Evolutionary conservation across 2,888 invertebrate species (phyloP).

Genomic region (Megastigmus dorsalis): DNA sequence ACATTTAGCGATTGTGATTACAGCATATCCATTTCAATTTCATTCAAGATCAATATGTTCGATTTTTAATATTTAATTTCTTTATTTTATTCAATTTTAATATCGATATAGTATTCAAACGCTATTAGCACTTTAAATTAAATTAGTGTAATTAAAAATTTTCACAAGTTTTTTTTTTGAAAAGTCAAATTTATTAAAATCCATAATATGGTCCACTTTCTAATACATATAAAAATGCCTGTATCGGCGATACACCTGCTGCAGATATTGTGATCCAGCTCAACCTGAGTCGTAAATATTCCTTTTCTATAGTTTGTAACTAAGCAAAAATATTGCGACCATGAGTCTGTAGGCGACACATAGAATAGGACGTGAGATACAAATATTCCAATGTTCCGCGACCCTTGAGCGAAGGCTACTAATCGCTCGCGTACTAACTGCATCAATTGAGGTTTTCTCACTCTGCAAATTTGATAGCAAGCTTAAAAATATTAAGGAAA

Average conservation of each 20-base stretch:
- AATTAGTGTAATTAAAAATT: too few relatives aligned
- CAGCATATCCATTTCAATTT: not conserved
- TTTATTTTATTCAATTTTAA: too few relatives aligned
- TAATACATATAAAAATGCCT: constrained; percentile 24
- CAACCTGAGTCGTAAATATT: constrained; percentile 46
- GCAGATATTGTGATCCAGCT: constrained; percentile 48
- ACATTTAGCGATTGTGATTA: not conserved
- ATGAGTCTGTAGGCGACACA: constrained; percentile 30
- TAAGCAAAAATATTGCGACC: constrained; percentile 37
- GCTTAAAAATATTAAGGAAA: constrained; percentile 23
- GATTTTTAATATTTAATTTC: too few relatives aligned
- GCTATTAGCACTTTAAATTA: too few relatives aligned
- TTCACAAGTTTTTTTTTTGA: too few relatives aligned
- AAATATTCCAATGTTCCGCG: constrained; percentile 39
- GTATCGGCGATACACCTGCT: constrained; percentile 20
- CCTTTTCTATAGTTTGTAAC: constrained; percentile 53
- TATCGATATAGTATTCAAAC: too few relatives aligned
- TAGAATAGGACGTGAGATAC: constrained; percentile 29
- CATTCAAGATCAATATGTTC: not conserved
- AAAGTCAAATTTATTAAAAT: not conserved
- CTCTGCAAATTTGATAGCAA: constrained; percentile 32
- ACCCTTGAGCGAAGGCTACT: constrained; percentile 9
- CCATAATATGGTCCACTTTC: constrained; percentile 1
- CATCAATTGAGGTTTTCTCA: constrained; percentile 6
- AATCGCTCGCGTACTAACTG: constrained; percentile 31